Conservation (phyloP, 1,140 invertebrate genomes). For the Venturia canescens region DNA sequence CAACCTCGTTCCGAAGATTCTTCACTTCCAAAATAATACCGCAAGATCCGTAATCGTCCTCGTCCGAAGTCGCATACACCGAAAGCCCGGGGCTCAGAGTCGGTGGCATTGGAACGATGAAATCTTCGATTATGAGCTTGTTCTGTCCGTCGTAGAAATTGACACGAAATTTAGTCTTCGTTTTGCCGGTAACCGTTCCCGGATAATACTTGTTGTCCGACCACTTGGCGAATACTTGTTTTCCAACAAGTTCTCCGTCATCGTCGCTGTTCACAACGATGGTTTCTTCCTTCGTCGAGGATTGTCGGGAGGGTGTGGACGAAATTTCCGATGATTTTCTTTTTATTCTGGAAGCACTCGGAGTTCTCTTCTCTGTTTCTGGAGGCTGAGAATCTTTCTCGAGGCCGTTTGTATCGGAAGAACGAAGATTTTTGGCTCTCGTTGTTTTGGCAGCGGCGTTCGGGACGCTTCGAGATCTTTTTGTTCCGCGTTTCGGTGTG, state of each 20-base stretch:
- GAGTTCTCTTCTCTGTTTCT: constrained; percentile 2
- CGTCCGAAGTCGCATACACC: constrained; percentile 64
- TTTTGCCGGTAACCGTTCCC: constrained; percentile 76
- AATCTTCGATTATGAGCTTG: constrained; percentile 79
- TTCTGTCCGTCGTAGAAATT: constrained; percentile 80
- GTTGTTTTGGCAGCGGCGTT: neutral
- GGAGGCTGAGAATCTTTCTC: constrained; percentile 45
- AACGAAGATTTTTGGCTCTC: constrained; percentile 48
- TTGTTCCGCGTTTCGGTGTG: constrained; percentile 54
- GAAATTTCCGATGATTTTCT: constrained; percentile 25
- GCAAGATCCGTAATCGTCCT: constrained; percentile 63
- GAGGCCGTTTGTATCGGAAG: constrained; percentile 52
- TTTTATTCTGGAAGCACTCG: constrained; percentile 50
- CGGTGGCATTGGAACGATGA: constrained; percentile 74
- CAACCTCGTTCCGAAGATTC: constrained; percentile 48
- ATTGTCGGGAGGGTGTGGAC: constrained; percentile 45
- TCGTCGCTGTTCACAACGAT: constrained; percentile 50
- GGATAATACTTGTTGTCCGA: constrained; percentile 81
- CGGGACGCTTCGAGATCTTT: constrained; percentile 17
- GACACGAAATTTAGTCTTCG: constrained; percentile 79
- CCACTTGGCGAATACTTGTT: constrained; percentile 80
- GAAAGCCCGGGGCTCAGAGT: constrained; percentile 64
- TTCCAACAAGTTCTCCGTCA: constrained; percentile 67
- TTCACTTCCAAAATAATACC: constrained; percentile 65
- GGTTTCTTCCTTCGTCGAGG: neutral